Conservation (phyloP, 2,797 vertebrate genomes). For the Rhinogobio ventralis region DNA sequence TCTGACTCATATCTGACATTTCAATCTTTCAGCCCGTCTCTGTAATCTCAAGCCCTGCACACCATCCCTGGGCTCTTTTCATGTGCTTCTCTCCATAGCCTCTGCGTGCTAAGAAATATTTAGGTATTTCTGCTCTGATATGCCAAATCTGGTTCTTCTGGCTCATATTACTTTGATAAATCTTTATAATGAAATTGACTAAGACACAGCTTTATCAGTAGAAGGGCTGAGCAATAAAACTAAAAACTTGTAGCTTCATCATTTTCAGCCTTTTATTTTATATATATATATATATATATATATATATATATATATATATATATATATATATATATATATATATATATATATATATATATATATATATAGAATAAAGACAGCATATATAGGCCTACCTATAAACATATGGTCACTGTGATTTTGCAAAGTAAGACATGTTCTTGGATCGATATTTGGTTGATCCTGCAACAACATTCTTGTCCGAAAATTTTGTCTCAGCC, state of each 20-base stretch:
- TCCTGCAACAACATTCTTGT: no score
- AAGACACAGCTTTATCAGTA: not conserved
- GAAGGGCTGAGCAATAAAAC: not conserved
- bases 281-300: no score
- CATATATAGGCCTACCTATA: not conserved
- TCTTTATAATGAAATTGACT: not conserved
- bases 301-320: no score
- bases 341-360: no score
- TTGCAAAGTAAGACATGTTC: not conserved
- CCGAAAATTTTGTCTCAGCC: no score
- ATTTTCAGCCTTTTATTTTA: no score
- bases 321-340: no score
- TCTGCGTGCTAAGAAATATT: slow-evolving; percentile 13
- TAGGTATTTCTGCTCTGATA: slow-evolving; percentile 6
- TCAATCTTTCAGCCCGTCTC: slow-evolving; percentile 56
- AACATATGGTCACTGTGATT: not conserved
- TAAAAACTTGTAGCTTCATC: not conserved
- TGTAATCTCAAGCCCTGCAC: slow-evolving; percentile 46
- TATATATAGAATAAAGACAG: not conserved
- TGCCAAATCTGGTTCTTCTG: slow-evolving; percentile 4
- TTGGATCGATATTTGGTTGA: no score
- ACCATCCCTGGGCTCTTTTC: slow-evolving; percentile 49
- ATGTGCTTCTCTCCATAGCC: slow-evolving; percentile 14
- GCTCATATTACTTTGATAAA: slow-evolving; percentile 1
- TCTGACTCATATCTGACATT: slow-evolving; percentile 64